Conservation (phyloP, 2,888 invertebrate species). For the Nasonovia ribisnigri region DNA sequence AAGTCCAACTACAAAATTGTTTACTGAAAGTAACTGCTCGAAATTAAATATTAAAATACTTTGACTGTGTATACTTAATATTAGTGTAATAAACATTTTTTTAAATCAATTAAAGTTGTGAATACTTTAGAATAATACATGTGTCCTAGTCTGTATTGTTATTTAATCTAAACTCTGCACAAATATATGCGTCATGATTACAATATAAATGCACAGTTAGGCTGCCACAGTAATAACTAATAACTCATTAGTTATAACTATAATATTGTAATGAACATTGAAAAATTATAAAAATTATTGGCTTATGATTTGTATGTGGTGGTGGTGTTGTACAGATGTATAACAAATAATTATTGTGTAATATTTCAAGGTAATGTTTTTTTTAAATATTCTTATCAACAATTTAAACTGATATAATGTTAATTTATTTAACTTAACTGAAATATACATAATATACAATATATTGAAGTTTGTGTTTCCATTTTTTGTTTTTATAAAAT, state of each 20-base stretch:
- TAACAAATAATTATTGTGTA: neutral
- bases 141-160: neutral
- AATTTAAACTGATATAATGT: neutral
- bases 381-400: neutral
- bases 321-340: neutral
- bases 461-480: neutral
- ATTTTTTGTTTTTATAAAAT: conserved; percentile 51
- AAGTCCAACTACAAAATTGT: neutral
- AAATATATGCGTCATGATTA: neutral
- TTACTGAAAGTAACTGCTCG: neutral
- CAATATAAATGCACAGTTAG: neutral
- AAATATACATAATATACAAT: conserved; percentile 25
- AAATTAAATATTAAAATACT: neutral
- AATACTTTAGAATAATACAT: neutral
- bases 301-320: neutral
- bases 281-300: neutral
- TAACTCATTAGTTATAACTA: neutral
- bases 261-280: neutral
- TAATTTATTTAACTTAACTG: conserved; percentile 23
- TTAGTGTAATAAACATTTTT: neutral
- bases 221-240: neutral
- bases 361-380: neutral
- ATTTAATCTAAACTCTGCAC: neutral
- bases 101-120: neutral
- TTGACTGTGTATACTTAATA: neutral